A percentile compares a stretch with the other conserved stretches of the same genome.
Conservation (phyloP, 2,113 vertebrate species). For the Taxidea taxus region DNA sequence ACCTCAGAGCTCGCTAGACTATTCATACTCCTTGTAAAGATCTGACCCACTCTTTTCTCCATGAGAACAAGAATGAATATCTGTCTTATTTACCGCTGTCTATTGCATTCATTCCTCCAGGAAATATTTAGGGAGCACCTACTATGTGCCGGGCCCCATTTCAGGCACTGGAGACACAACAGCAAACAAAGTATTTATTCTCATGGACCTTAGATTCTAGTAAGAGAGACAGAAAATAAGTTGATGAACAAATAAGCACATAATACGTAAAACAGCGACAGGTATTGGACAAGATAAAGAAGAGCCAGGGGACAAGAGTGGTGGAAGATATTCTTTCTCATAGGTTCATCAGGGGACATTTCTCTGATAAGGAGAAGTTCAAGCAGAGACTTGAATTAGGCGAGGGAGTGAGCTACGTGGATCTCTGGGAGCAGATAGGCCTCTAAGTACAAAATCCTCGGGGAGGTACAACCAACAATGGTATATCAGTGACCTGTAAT, state of each 20-base stretch:
- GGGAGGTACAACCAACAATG: neutral
- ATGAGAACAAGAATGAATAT: neutral
- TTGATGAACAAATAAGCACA: neutral
- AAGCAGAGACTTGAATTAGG: neutral
- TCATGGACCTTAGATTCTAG: neutral
- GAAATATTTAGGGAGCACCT: neutral
- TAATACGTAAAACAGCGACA: neutral
- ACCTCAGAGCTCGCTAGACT: neutral
- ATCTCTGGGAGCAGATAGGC: neutral
- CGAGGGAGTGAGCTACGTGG: neutral
- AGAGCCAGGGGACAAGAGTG: neutral
- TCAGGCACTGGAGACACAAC: neutral
- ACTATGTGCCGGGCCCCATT: neutral
- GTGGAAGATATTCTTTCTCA: neutral
- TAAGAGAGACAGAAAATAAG: neutral
- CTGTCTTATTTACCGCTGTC: neutral
- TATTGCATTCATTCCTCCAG: neutral
- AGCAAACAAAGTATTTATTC: neutral
- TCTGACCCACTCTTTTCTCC: neutral
- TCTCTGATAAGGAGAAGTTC: neutral
- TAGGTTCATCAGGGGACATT: neutral
- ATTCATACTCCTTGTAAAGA: neutral
- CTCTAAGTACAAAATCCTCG: neutral
- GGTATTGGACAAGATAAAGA: neutral
- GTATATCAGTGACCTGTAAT: neutral